These are phyloP conservation scores for Pollachius pollachius DNA, from an alignment of 2,113 vertebrate genomes.

Conservation along the genomic window DNA sequence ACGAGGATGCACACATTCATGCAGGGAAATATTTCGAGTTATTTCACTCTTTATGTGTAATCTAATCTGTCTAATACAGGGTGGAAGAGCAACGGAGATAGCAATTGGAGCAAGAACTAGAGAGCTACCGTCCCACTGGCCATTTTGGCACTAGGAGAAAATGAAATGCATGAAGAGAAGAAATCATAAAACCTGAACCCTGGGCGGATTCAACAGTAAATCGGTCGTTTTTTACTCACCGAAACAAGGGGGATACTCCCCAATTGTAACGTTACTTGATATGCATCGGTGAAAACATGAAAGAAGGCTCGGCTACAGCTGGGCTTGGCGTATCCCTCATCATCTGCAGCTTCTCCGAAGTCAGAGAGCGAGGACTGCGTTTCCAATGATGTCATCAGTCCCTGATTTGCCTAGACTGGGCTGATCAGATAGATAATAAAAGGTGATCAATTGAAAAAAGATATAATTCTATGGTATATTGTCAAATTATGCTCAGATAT, in stretches of 20 bases:
- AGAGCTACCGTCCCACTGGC: constrained; percentile 46
- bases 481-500: too few species aligned
- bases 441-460: too few species aligned
- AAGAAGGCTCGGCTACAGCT: not conserved
- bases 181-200: constrained; percentile 12
- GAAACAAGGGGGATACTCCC: constrained; percentile 66
- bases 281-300: constrained; percentile 67
- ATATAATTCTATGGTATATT: too few species aligned
- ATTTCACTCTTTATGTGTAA: too few species aligned
- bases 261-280: constrained; percentile 45
- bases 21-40: too few species aligned
- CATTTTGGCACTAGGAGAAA: constrained; percentile 53
- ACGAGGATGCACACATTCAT: too few species aligned
- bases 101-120: constrained; percentile 46
- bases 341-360: not conserved
- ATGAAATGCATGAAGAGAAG: constrained; percentile 19
- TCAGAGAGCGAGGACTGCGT: constrained; percentile 9
- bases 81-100: too few species aligned
- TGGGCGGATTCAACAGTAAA: not conserved
- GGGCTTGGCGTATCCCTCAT: too few species aligned
- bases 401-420: not conserved
- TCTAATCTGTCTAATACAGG: too few species aligned
- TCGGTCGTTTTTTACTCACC: constrained; percentile 62
- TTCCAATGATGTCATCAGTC: constrained; percentile 63
- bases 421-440: too few species aligned